Percentiles rank a stretch among this genome's conserved stretches.
phyloP scores from a whole-genome alignment of 2,113 vertebrate species.

The Drymodes brunneopygia region DNA sequence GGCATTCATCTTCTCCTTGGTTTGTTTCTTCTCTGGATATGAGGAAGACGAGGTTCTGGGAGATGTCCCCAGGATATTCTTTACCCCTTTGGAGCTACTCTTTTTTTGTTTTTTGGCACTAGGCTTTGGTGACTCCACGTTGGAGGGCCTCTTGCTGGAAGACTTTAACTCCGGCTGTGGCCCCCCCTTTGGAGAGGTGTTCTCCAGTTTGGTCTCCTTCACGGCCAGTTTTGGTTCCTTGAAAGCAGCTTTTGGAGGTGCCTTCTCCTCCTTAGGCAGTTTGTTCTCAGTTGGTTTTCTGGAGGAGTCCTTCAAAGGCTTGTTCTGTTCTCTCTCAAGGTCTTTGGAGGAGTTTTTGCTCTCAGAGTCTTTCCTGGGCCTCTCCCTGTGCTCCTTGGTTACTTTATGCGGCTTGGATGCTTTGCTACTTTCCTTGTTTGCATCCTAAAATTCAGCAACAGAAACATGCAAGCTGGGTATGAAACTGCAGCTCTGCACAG shows the following conservation, averaged over 20 bases:
- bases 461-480: neutral
- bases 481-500: neutral
- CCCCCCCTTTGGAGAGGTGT: conserved; percentile 90
- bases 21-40: conserved; percentile 86
- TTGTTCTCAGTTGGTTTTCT: conserved; percentile 90
- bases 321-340: conserved; percentile 81
- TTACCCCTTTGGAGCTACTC: conserved; percentile 84
- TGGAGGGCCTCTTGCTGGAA: conserved; percentile 87
- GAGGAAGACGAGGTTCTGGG: conserved; percentile 84
- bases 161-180: conserved; percentile 82
- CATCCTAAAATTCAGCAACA: conserved; percentile 67
- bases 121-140: conserved; percentile 90
- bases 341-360: conserved; percentile 87
- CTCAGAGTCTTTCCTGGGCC: conserved; percentile 94
- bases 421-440: conserved; percentile 81
- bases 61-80: conserved; percentile 81
- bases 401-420: conserved; percentile 90
- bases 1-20: conserved; percentile 85
- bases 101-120: conserved; percentile 95
- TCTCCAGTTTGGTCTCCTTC: conserved; percentile 94
- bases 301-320: conserved; percentile 73
- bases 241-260: conserved; percentile 90
- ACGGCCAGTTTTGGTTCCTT: conserved; percentile 96
- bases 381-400: conserved; percentile 93
- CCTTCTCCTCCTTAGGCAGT: conserved; percentile 90